Base-by-base conservation (phyloP, 2,113 vertebrate species). In the Lontra canadensis region DNA sequence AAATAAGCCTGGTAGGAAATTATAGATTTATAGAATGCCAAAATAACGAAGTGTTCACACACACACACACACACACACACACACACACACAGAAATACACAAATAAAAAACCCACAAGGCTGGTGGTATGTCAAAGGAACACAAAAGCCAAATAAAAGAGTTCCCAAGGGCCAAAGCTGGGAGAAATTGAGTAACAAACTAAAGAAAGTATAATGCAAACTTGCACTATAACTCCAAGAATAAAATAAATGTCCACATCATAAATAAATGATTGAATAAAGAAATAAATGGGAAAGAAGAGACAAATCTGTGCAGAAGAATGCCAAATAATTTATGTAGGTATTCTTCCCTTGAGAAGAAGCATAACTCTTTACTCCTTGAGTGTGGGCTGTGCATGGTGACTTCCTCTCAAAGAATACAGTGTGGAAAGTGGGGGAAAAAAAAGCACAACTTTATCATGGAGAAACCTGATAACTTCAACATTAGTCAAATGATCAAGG, bases 181-280 rank as follows among this genome's bases (percentile, higher is more conserved):
- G 93, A 74, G 18, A 90, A 74, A 10, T 17, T 59, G 34, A 82
- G 4, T 18, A 76, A 69, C 25, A 91, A 82, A 95, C 65, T 31
- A 55, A 67, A 86, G n/a, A 44, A 69, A 71, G 11, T 36, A 44
- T 44, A 81, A 78, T 55, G 26, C 8, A 65, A 79, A 79, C 13
- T 39, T 87, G 36, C 26, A 34, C 49, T 87, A 39, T 80, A 88
- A 90, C 14, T 39, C 34, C 84, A 80, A 76, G 21, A 34, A 81
- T 15, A 83, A 90, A 92, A 69, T 67, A 36, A 93, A 82, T 42
- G 12, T 82, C n/a, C 6, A 55, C 31, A 61, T 61, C 9, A 36
- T 80, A 76, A 74, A 73, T 80, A 74, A 76, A 92, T 83, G 10
- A 91, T 9, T 88, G 47, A 79, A 25, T 84, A 88, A 96, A 73